These are phyloP conservation scores for Perdita meconis DNA, from an alignment of 2,888 invertebrate species.

Conservation along the genomic window DNA sequence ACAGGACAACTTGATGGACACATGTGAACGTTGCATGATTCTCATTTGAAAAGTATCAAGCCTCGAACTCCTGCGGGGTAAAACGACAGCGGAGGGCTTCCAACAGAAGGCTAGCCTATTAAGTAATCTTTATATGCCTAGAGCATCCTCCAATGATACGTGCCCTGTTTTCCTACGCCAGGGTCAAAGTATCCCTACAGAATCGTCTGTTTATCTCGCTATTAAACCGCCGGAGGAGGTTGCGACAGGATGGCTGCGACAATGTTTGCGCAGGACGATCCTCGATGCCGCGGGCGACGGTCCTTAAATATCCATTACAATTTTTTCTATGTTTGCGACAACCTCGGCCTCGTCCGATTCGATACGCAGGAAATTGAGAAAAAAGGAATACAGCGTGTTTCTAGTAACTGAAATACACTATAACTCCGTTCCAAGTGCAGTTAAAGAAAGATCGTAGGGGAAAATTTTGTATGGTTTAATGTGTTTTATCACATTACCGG, in stretches of 20 bases:
- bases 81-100: conserved; percentile 2
- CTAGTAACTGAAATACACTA: background rate
- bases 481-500: no score
- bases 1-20: no score
- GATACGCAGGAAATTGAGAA: background rate
- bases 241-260: conserved; percentile 39
- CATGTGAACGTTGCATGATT: background rate
- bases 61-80: conserved; percentile 3
- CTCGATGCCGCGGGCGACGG: conserved; percentile 25
- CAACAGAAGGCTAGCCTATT: conserved; percentile 29
- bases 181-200: conserved; percentile 43
- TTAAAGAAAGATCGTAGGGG: no score
- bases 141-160: conserved; percentile 53
- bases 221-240: conserved; percentile 46
- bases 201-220: conserved; percentile 52
- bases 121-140: conserved; percentile 57
- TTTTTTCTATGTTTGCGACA: conserved; percentile 34
- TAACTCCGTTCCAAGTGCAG: no score
- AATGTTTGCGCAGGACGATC: conserved; percentile 57
- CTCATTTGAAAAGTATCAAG: background rate
- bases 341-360: conserved; percentile 8
- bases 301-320: conserved; percentile 45
- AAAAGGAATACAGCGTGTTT: background rate
- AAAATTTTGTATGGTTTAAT: no score
- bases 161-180: conserved; percentile 48